Evolutionary conservation across 2,888 invertebrate species (phyloP).

Genomic region (Pollenia amentaria): DNA sequence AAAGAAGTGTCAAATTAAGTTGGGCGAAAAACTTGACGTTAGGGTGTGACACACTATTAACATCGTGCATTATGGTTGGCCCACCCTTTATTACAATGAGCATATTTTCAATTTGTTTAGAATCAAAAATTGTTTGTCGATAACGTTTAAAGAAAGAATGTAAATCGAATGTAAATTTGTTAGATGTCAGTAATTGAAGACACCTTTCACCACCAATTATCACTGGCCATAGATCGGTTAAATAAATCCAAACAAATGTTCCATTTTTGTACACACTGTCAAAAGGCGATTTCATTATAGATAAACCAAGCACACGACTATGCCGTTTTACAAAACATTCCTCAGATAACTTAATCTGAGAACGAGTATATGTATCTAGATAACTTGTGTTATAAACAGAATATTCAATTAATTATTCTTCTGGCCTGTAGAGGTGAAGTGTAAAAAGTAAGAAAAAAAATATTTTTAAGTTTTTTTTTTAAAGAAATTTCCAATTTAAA

Average conservation of each 20-base stretch:
- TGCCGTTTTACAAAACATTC: conserved; percentile 5
- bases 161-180: too few relatives aligned
- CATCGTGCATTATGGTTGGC: too few relatives aligned
- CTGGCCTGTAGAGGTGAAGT: not conserved
- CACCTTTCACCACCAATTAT: too few relatives aligned
- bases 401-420: conserved; percentile 32
- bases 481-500: conserved; percentile 17
- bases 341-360: not conserved
- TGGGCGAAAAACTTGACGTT: too few relatives aligned
- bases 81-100: too few relatives aligned
- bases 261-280: not conserved
- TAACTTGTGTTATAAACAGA: conserved; percentile 25
- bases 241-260: not conserved
- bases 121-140: too few relatives aligned
- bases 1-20: too few relatives aligned
- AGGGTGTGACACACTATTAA: too few relatives aligned
- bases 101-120: too few relatives aligned
- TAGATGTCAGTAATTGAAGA: too few relatives aligned
- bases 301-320: not conserved
- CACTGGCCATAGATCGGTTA: too few relatives aligned
- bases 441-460: conserved; percentile 35
- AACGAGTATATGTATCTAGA: not conserved
- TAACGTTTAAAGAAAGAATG: too few relatives aligned
- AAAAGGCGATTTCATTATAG: conserved; percentile 13
- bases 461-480: not conserved